Conservation (phyloP, 2,888 invertebrate species). For the Pasiphila rectangulata region DNA sequence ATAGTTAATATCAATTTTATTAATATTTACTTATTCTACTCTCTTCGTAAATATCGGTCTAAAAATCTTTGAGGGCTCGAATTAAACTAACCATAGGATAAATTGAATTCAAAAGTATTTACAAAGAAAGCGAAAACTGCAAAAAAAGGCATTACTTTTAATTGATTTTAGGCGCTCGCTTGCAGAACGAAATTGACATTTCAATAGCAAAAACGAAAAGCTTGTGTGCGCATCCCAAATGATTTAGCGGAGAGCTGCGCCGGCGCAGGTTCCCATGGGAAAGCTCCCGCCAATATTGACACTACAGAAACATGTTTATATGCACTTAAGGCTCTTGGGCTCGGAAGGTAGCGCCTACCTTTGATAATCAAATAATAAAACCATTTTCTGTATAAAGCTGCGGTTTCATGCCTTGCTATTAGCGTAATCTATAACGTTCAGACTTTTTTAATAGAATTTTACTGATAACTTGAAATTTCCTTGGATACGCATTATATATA, state of each 20-base stretch:
- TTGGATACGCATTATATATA: too few relatives aligned
- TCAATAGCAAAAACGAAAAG: constrained; percentile 74
- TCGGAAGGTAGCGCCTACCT: neutral
- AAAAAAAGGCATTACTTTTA: constrained; percentile 44
- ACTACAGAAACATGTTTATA: constrained; percentile 79
- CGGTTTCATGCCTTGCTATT: too few relatives aligned
- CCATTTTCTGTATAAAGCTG: neutral
- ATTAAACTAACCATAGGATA: too few relatives aligned
- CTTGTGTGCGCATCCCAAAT: constrained; percentile 53
- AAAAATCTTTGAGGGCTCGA: neutral
- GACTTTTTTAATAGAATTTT: too few relatives aligned
- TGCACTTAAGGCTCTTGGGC: constrained; percentile 53
- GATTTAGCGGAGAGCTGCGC: constrained; percentile 65
- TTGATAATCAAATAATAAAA: neutral
- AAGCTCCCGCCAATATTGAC: constrained; percentile 78
- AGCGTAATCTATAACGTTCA: too few relatives aligned
- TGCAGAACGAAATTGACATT: constrained; percentile 65
- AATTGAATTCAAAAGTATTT: constrained; percentile 6
- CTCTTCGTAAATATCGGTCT: too few relatives aligned
- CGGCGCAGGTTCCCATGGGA: constrained; percentile 74
- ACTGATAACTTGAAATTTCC: too few relatives aligned
- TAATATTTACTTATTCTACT: too few relatives aligned
- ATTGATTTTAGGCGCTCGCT: constrained; percentile 54
- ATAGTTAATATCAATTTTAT: too few relatives aligned
- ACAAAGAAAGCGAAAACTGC: constrained; percentile 5